A percentile compares a stretch with the other conserved stretches of the same genome.
Evolutionary conservation across 2,113 vertebrate genomes (phyloP).

Genomic region (Speoplatyrhinus poulsoni): DNA sequence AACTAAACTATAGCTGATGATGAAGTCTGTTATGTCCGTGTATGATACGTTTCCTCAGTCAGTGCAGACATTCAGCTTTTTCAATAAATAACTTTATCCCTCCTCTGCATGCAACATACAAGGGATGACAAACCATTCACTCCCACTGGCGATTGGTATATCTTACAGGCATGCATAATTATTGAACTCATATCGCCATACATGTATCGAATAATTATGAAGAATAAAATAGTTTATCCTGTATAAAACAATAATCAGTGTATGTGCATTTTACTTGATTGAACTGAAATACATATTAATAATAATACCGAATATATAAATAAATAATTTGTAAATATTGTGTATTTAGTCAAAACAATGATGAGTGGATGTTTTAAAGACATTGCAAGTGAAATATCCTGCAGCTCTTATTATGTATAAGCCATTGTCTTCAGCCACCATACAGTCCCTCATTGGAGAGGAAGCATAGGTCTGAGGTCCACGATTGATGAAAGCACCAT

Average conservation of each 20-base stretch:
- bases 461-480: neutral
- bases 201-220: neutral
- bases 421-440: too few species aligned
- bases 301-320: too few species aligned
- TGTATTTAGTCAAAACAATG: too few species aligned
- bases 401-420: too few species aligned
- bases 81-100: conserved; percentile 35
- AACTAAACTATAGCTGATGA: too few species aligned
- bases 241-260: too few species aligned
- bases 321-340: too few species aligned
- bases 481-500: neutral
- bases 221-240: neutral
- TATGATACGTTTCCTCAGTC: conserved; percentile 13
- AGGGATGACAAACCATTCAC: neutral
- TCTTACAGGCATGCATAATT: neutral
- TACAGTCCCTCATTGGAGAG: too few species aligned
- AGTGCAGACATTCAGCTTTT: conserved; percentile 13
- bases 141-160: neutral
- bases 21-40: neutral
- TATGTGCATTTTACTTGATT: too few species aligned
- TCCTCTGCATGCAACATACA: neutral
- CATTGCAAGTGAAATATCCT: too few species aligned
- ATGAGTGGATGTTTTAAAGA: neutral
- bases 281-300: too few species aligned
- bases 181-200: neutral